A percentile compares a stretch with the other conserved stretches of the same genome.
Conservation (phyloP, 2,113 vertebrate species). For the Emydocephalus ijimae region DNA sequence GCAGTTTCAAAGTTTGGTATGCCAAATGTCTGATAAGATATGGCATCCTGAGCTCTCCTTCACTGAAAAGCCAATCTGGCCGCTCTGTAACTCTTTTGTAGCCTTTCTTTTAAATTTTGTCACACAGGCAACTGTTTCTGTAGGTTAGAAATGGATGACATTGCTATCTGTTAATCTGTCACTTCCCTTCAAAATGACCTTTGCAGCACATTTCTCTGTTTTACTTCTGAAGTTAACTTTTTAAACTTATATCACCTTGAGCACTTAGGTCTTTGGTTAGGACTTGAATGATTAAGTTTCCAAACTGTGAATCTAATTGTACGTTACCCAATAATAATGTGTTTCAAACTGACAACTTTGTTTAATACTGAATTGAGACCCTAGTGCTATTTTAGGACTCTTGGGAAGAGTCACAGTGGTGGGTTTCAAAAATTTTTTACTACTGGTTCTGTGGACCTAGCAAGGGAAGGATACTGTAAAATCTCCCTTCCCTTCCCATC, state of each 20-base stretch:
- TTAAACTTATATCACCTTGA: neutral
- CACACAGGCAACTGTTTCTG: neutral
- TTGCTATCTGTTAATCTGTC: neutral
- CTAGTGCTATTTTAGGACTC: neutral
- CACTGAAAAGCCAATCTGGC: too few relatives aligned
- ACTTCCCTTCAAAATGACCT: neutral
- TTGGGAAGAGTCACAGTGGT: neutral
- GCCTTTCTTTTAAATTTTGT: neutral
- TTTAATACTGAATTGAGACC: neutral
- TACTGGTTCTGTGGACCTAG: too few relatives aligned
- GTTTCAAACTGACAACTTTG: neutral
- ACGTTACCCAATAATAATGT: neutral
- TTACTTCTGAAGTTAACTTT: neutral
- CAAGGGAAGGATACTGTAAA: too few relatives aligned
- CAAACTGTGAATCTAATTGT: too few relatives aligned
- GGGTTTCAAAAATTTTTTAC: too few relatives aligned
- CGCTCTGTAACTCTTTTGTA: neutral
- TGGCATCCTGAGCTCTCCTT: neutral
- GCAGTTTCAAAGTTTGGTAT: neutral
- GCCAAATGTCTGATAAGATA: neutral
- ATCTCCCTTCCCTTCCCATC: too few relatives aligned
- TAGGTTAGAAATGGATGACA: neutral
- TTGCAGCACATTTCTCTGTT: neutral
- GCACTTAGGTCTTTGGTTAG: too few relatives aligned
- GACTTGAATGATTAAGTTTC: too few relatives aligned